These are phyloP conservation scores for Clarias macrocephalus DNA, from an alignment of 2,113 vertebrate genomes.

Conservation along the genomic window DNA sequence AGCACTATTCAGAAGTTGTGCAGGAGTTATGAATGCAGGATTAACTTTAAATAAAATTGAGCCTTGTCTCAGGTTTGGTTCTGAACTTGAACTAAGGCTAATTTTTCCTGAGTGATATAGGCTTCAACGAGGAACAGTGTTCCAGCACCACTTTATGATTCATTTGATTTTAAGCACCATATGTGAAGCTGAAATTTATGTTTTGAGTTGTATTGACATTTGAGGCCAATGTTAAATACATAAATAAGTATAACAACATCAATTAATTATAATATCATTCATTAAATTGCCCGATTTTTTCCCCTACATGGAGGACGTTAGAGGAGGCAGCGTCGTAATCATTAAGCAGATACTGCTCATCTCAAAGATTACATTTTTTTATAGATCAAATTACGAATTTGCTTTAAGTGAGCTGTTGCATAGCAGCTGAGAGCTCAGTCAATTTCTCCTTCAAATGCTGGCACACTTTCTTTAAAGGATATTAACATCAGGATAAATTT, in stretches of 20 bases:
- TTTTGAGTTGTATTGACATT: background rate
- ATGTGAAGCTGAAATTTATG: background rate
- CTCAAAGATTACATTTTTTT: background rate
- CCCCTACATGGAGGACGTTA: background rate
- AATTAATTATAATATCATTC: background rate
- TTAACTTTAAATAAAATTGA: background rate
- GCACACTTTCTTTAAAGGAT: background rate
- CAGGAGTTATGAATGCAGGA: background rate
- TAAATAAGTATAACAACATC: background rate
- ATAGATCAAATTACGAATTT: background rate
- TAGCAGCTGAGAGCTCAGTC: background rate
- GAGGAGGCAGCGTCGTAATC: background rate
- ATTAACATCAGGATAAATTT: background rate
- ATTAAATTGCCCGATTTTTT: background rate
- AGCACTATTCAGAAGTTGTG: background rate
- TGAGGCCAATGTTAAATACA: background rate
- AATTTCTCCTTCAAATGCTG: background rate
- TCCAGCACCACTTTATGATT: background rate
- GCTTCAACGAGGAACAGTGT: background rate
- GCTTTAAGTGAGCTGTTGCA: background rate
- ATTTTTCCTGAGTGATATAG: background rate
- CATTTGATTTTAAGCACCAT: background rate
- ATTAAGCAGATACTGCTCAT: background rate
- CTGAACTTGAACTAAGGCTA: background rate
- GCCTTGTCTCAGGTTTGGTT: background rate